Percentiles rank a stretch among this genome's conserved stretches.
phyloP scores from a whole-genome alignment of 2,797 vertebrate species.

The Notamacropus eugenii region DNA sequence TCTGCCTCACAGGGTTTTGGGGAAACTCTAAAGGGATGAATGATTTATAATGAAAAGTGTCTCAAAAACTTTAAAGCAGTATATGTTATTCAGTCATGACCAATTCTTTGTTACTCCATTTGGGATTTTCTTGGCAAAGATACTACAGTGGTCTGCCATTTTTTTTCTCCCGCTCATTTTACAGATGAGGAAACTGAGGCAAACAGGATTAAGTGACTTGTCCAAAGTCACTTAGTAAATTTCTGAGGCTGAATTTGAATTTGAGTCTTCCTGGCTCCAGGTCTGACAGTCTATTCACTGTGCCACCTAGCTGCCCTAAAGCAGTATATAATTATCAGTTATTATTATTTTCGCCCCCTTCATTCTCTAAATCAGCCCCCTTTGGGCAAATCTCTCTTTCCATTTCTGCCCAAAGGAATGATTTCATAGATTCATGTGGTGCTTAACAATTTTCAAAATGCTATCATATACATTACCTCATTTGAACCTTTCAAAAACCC shows the following conservation, averaged over 20 bases:
- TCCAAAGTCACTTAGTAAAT: not conserved
- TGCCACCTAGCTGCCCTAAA: not conserved
- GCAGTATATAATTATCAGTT: not conserved
- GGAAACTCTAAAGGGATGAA: not conserved
- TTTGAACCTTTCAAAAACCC: not conserved
- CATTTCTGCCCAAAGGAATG: not conserved
- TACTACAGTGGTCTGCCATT: not conserved
- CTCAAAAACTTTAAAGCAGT: not conserved
- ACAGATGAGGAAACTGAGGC: not conserved
- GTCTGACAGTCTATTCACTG: not conserved
- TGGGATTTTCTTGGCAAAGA: not conserved
- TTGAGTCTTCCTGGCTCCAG: not conserved
- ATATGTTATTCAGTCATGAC: not conserved
- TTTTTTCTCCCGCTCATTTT: not conserved
- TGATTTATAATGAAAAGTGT: not conserved
- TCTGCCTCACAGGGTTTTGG: not conserved
- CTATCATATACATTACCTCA: not conserved
- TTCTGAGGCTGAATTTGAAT: not conserved
- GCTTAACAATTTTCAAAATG: not conserved
- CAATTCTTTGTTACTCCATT: not conserved
- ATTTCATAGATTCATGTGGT: not conserved
- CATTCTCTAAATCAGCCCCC: not conserved
- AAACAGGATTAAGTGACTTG: not conserved
- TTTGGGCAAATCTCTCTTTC: not conserved
- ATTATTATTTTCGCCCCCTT: not conserved